Base-by-base conservation (phyloP, 1,140 invertebrate species). In the Maconellicoccus hirsutus region DNA sequence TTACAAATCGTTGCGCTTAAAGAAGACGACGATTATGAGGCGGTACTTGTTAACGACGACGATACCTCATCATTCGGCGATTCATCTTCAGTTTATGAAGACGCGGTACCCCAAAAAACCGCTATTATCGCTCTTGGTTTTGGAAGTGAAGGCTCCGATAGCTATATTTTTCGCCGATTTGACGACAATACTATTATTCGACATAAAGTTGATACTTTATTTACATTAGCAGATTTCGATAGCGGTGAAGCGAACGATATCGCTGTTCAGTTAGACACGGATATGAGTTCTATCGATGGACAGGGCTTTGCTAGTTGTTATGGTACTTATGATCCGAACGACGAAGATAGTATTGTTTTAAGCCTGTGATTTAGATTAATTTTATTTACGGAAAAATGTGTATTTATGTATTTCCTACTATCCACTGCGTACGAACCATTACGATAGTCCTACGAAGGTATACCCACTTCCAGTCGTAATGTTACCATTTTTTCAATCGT, bases 291-390 rank as follows among this genome's bases (percentile, higher is more conserved):
- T 26, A 66, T 66, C 61, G 21, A 66, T 3, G 25, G 16, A 2
- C 2, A 10, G 3, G 61, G 25, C 4, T 66, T 66, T 16, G 22
- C 21, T 10, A 23, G 16, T 66, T 66, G 19, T 23, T 66, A 66
- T 23, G 61, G 61, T 25, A 66, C 21, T 66, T 66, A 25, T 26
- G 25, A 66, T 66, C 61, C 61, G 22, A 66, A 23, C 61, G 61
- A 66, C 19, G 61, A 66, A 1, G 61, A 22, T 26, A 66, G 61
- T 66, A 66, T 66, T 66, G 61, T 66, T 23, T 26, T 66, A 25
- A 66, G 22, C 10, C 25, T 66, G 61, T 66, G 25, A 66, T 52
- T 52, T 52, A 52, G 42, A 16, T 52, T 52, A 8, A 52, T 16
- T 52, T 4, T 33, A 33, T 33, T 33, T 12, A 33, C 12, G 29